phyloP scores from a whole-genome alignment of 2,888 invertebrate genomes.

The Drosophila melanosoma region DNA sequence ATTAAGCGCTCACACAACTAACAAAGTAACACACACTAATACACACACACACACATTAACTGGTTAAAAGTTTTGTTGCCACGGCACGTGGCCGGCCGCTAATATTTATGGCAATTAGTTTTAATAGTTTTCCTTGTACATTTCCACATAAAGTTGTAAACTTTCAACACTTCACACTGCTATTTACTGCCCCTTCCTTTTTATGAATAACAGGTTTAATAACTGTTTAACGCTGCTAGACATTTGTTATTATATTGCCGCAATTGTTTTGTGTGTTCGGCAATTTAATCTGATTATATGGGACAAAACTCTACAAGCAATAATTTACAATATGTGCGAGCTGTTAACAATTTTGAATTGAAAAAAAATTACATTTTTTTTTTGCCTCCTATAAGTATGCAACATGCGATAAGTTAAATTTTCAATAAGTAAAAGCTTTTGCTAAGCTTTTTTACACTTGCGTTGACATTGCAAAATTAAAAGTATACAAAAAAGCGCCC shows the following conservation, averaged over 20 bases:
- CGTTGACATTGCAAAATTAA: neutral
- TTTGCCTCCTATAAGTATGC: conserved; percentile 41
- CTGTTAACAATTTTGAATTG: neutral
- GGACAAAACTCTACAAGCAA: neutral
- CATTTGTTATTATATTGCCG: conserved; percentile 52
- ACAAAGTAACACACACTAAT: conserved; percentile 5
- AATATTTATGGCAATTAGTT: conserved; percentile 80
- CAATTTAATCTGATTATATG: conserved; percentile 8
- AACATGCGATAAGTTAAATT: accelerated
- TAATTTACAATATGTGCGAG: neutral
- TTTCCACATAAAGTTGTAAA: conserved; percentile 64
- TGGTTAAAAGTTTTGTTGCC: conserved; percentile 42
- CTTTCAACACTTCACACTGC: conserved; percentile 30
- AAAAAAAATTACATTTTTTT: neutral
- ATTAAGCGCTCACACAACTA: conserved; percentile 53
- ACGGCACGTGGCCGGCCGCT: conserved; percentile 71
- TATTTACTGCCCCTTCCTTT: neutral
- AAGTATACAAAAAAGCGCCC: neutral
- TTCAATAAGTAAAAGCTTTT: neutral
- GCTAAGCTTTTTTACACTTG: neutral
- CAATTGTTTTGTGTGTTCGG: conserved; percentile 34
- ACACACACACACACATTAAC: conserved; percentile 19
- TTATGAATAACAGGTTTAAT: conserved; percentile 32
- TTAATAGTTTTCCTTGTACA: conserved; percentile 76
- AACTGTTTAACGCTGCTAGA: conserved; percentile 60